Conservation (phyloP, 2,888 invertebrate species). For the Nomada goodeniana region DNA sequence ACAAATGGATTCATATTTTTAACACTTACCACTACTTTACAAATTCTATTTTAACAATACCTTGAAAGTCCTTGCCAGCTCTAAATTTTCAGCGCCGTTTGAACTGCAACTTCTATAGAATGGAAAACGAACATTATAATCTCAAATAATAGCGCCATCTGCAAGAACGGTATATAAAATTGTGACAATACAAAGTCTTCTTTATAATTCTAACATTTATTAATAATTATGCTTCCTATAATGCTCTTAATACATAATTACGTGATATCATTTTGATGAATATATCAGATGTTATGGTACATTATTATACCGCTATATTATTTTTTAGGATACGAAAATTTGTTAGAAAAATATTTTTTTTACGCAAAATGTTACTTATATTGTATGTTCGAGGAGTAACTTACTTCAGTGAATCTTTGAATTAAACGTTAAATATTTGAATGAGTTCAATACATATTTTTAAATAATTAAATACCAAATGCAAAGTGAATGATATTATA, state of each 20-base stretch:
- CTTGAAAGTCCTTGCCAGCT: slow-evolving; percentile 78
- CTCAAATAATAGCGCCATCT: slow-evolving; percentile 53
- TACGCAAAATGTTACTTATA: no score
- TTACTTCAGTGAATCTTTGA: no score
- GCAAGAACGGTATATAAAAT: neutral
- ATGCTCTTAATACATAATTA: no score
- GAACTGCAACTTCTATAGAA: slow-evolving; percentile 36
- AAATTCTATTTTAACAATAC: slow-evolving; percentile 80
- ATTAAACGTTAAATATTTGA: no score
- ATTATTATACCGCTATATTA: neutral
- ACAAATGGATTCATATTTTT: slow-evolving; percentile 32
- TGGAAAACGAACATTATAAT: slow-evolving; percentile 37
- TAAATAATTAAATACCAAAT: neutral
- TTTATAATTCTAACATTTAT: neutral
- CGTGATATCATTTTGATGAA: no score
- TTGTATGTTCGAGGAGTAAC: no score
- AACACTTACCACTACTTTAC: slow-evolving; percentile 58
- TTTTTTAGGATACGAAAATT: neutral
- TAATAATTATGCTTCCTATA: neutral
- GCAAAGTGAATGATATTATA: no score
- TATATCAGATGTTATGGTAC: no score
- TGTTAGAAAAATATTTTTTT: neutral
- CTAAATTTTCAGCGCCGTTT: slow-evolving; percentile 58
- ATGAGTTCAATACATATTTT: neutral
- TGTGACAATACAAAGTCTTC: neutral